Percentiles rank a stretch among this genome's conserved stretches.
phyloP scores from a whole-genome alignment of 2,113 vertebrate species.

The Rhea americana region DNA sequence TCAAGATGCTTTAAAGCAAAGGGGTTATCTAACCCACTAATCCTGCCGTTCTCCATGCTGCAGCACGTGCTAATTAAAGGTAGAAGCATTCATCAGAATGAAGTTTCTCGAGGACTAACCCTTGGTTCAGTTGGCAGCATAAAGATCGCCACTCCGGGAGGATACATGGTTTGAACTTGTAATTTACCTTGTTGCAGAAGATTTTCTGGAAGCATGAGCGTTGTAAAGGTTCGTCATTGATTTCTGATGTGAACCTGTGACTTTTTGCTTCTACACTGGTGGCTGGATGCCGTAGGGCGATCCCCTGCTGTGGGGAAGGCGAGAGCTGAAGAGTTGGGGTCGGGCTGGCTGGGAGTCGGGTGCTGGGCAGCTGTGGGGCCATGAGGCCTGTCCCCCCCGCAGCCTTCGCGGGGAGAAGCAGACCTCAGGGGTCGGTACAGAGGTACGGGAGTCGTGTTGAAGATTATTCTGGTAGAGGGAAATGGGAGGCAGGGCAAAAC shows the following conservation, averaged over 20 bases:
- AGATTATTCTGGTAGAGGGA: background rate
- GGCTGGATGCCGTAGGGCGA: accelerated
- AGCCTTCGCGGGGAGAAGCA: background rate
- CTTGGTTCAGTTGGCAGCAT: background rate
- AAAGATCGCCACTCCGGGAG: background rate
- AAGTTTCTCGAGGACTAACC: background rate
- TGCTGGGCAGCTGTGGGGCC: background rate
- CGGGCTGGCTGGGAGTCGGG: accelerated
- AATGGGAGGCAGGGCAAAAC: background rate
- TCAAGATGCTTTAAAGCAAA: background rate
- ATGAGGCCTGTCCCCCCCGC: background rate
- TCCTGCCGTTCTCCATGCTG: background rate
- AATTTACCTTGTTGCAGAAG: background rate
- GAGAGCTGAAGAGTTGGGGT: accelerated
- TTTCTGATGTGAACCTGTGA: background rate
- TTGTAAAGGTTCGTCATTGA: background rate
- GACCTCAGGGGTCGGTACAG: background rate
- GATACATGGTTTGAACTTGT: background rate
- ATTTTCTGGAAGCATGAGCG: background rate
- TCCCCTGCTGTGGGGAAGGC: background rate
- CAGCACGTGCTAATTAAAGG: background rate
- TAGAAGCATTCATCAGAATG: background rate
- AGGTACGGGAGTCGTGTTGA: accelerated
- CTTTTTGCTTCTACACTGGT: background rate
- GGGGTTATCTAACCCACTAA: background rate